Conservation (phyloP, 2,113 vertebrate species). For the Acanthisitta chloris region DNA sequence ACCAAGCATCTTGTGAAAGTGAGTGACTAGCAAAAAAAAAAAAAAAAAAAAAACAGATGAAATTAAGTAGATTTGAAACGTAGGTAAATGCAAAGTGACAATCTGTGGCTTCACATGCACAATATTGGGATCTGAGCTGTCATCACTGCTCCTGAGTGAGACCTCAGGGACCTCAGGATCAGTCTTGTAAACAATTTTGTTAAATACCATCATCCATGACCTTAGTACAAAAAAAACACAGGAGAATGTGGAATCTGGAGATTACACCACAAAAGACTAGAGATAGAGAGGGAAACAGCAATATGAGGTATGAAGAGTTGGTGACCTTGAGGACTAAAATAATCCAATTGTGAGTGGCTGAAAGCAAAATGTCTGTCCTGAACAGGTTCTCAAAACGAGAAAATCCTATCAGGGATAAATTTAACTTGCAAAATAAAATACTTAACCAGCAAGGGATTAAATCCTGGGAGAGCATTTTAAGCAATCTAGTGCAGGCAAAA, state of each 20-base stretch:
- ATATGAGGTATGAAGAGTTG: neutral
- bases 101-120: neutral
- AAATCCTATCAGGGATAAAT: neutral
- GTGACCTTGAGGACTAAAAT: neutral
- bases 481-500: neutral
- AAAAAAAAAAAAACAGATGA: neutral
- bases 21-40: neutral
- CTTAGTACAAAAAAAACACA: neutral
- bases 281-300: neutral
- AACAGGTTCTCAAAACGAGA: neutral
- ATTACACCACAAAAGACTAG: neutral
- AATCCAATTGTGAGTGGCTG: neutral
- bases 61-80: neutral
- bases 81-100: slow-evolving; percentile 17
- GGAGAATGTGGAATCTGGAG: neutral
- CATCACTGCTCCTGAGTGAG: neutral
- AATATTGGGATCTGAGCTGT: neutral
- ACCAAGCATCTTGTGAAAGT: neutral
- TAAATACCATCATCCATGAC: neutral
- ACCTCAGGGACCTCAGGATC: neutral
- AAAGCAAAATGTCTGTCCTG: neutral
- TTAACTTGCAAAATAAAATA: neutral
- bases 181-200: neutral
- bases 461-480: neutral
- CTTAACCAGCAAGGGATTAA: neutral